Evolutionary conservation across 1,140 invertebrate species (phyloP).

Genomic region (Hermatobates lingyangjiaoensis): DNA sequence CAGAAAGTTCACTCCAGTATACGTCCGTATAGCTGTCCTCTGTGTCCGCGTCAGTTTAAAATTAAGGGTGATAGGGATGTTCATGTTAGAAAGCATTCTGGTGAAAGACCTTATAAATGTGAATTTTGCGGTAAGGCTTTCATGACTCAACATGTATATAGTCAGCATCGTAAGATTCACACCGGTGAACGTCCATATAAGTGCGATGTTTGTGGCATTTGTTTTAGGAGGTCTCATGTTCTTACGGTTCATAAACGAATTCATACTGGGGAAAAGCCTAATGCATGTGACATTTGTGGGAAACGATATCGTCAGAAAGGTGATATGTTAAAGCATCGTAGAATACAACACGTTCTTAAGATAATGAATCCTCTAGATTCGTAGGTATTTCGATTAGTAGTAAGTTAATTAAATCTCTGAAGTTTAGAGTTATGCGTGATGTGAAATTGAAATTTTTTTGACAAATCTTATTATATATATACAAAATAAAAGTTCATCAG

Average conservation of each 20-base stretch:
- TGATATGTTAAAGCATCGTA: slow-evolving; percentile 9
- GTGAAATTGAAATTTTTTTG: too few species aligned
- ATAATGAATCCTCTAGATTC: too few species aligned
- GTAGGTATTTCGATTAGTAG: too few species aligned
- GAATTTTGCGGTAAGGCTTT: slow-evolving; percentile 17
- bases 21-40: slow-evolving; percentile 30
- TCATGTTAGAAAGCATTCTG: slow-evolving; percentile 18
- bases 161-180: slow-evolving; percentile 21
- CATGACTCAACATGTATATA: slow-evolving; percentile 22
- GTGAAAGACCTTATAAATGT: slow-evolving; percentile 18
- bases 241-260: slow-evolving; percentile 18
- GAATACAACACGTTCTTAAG: slow-evolving; percentile 9
- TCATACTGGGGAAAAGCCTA: slow-evolving; percentile 50
- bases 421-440: too few species aligned
- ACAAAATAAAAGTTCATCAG: too few species aligned
- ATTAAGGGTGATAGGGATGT: slow-evolving; percentile 17
- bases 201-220: slow-evolving; percentile 18
- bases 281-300: slow-evolving; percentile 41
- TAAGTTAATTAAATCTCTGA: too few species aligned
- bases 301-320: slow-evolving; percentile 26
- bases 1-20: slow-evolving; percentile 28
- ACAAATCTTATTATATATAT: too few species aligned
- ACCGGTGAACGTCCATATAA: slow-evolving; percentile 18
- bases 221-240: slow-evolving; percentile 19
- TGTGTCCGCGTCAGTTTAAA: slow-evolving; percentile 16